Evolutionary conservation across 2,888 invertebrate species (phyloP).

Genomic region (Odontocerum albicorne): DNA sequence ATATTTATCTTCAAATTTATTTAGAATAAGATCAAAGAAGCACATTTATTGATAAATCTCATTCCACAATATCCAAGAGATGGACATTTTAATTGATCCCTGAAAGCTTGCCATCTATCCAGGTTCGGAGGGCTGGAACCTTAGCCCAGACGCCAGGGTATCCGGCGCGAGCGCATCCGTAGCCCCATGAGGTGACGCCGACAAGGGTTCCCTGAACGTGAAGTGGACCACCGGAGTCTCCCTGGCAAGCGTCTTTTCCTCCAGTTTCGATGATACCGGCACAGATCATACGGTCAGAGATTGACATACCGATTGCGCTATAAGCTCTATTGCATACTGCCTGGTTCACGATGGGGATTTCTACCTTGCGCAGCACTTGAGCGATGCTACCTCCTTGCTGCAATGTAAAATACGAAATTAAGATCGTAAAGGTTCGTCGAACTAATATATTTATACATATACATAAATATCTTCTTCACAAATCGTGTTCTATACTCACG

Average conservation of each 20-base stretch:
- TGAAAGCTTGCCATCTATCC: no score
- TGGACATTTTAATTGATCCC: no score
- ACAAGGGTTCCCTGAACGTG: constrained; percentile 49
- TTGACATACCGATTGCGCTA: constrained; percentile 12
- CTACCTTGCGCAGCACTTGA: constrained; percentile 11
- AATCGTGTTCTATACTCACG: neutral
- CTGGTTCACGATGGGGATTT: constrained; percentile 21
- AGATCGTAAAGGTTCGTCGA: neutral
- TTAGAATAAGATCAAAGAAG: no score
- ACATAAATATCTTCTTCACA: neutral
- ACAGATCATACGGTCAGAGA: constrained; percentile 52
- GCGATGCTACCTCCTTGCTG: neutral
- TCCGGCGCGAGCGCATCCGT: constrained; percentile 53
- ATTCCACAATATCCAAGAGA: no score
- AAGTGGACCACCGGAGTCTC: constrained; percentile 64
- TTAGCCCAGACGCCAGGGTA: constrained; percentile 62
- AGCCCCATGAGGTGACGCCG: constrained; percentile 62
- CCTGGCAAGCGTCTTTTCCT: constrained; percentile 54
- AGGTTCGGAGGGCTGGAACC: constrained; percentile 47
- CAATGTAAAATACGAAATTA: no score
- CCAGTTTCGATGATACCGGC: constrained; percentile 46
- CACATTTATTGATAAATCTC: no score
- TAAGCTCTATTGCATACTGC: constrained; percentile 5
- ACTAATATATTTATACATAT: neutral
- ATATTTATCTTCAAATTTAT: no score